Evolutionary conservation across 1,140 invertebrate species (phyloP).

Genomic region (Plutomurus gul): DNA sequence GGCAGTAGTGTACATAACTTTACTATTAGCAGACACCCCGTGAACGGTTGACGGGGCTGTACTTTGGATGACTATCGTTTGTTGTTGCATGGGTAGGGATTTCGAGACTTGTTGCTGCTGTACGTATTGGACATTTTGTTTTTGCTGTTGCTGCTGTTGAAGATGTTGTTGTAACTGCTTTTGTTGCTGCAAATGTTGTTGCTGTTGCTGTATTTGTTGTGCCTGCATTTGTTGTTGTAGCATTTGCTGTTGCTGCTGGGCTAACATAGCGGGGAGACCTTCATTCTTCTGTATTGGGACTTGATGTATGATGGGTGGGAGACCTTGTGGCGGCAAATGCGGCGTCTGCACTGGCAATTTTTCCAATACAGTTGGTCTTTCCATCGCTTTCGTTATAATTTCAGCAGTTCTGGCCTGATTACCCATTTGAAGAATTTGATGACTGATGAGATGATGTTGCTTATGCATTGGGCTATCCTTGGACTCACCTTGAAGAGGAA

Average conservation of each 20-base stretch:
- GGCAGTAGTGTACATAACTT: conserved; percentile 18
- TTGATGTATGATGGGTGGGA: conserved; percentile 31
- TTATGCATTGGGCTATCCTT: background rate
- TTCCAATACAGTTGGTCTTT: conserved; percentile 35
- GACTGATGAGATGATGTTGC: background rate
- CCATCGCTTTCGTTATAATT: conserved; percentile 33
- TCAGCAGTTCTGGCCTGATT: conserved; percentile 20
- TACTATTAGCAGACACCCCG: background rate
- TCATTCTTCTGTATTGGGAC: conserved; percentile 48
- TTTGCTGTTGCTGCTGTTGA: background rate
- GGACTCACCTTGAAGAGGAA: conserved; percentile 60
- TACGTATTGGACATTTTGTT: background rate
- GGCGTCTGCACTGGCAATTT: background rate
- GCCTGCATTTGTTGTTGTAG: conserved; percentile 1
- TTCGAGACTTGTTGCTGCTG: conserved; percentile 25
- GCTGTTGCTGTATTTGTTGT: background rate
- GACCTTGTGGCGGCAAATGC: background rate
- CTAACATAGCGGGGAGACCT: conserved; percentile 45
- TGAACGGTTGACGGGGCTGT: background rate
- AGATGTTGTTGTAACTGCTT: background rate
- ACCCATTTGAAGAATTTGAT: background rate
- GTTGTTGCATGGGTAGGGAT: conserved; percentile 9
- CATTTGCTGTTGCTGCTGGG: conserved; percentile 43
- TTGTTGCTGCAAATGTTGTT: conserved; percentile 25
- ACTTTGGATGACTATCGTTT: conserved; percentile 5